Base-by-base conservation (phyloP, 2,797 vertebrate species). In the Clamator glandarius region DNA sequence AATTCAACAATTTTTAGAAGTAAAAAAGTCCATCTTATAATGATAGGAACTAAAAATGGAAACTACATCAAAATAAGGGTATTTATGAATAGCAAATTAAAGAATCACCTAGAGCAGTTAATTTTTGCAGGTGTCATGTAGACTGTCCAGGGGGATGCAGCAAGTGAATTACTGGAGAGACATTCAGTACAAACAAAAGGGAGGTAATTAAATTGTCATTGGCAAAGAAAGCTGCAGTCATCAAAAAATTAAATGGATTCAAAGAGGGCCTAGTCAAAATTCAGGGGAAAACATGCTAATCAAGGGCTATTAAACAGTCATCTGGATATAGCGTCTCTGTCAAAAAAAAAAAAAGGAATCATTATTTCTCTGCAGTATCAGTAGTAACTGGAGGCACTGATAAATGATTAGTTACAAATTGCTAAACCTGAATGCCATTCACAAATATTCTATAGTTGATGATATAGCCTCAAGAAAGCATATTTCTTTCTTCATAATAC, bases 201-300 rank as follows among this genome's bases (percentile, higher is more conserved):
- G 15, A 85, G 18, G 17, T 42, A 89, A 82, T 44, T 87, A 77
- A 85, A 31, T 59, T 80, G 35, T 85, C 19, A 66, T 62, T 87
- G 79, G 29, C 31, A 73, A 62, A 66, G 39, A 87, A 42, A 0
- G 0, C 9, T 62, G 10, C 0, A 7, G 74, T 69, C 46, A 89
- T 21, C 24, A 69, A 79, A 86, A 76, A 13, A 35, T 44, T 14
- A 69, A 87, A 52, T 35, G 17, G 15, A 55, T 77, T 80, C 19
- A 79, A 92, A 64, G 12, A 55, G 12, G 28, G 35, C n/a, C 68
- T 70, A 25, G n/a, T 58, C 33, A 89, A 70, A 93, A 73, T 52
- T 85, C 2, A 48, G 2, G 4, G 29, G 59, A 89, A 93, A 87
- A 55, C 31, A 8, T 76, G 39, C 12, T 73, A 66, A 52, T 76